Evolutionary conservation across 2,113 vertebrate genomes (phyloP).

Genomic region (Rhabdomys dilectus): DNA sequence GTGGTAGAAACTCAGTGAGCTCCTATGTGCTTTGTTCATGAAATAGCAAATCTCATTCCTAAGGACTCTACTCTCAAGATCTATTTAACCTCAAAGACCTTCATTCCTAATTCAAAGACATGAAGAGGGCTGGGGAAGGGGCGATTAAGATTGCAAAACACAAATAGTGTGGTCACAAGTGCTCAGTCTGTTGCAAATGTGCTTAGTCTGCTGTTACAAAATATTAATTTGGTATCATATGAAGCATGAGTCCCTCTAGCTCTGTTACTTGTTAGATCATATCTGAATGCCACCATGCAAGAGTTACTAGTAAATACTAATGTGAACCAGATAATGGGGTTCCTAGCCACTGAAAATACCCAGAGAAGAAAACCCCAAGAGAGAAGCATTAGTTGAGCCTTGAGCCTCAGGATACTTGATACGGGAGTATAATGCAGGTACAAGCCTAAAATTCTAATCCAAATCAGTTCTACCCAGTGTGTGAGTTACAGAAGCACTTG

Average conservation of each 20-base stretch:
- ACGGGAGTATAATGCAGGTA: neutral
- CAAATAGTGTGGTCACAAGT: neutral
- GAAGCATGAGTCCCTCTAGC: neutral
- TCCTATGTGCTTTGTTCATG: neutral
- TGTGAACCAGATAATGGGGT: neutral
- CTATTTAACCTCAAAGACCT: neutral
- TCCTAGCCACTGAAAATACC: neutral
- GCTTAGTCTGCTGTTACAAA: neutral
- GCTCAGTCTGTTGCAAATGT: neutral
- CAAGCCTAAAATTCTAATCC: neutral
- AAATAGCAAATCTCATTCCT: neutral
- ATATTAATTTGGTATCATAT: slow-evolving; percentile 1
- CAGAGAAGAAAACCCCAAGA: neutral
- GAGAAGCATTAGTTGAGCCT: neutral
- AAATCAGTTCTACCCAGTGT: neutral
- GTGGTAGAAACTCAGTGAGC: neutral
- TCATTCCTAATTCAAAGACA: neutral
- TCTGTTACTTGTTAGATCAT: neutral
- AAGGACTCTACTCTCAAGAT: neutral
- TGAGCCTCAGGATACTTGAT: neutral
- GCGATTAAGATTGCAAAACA: neutral
- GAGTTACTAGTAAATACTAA: neutral
- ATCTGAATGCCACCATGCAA: neutral
- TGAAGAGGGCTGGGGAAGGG: accelerated
- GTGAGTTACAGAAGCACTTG: neutral